Base-by-base conservation (phyloP, 92 coral and sea anemone genomes). In the Heteractis magnifica region DNA sequence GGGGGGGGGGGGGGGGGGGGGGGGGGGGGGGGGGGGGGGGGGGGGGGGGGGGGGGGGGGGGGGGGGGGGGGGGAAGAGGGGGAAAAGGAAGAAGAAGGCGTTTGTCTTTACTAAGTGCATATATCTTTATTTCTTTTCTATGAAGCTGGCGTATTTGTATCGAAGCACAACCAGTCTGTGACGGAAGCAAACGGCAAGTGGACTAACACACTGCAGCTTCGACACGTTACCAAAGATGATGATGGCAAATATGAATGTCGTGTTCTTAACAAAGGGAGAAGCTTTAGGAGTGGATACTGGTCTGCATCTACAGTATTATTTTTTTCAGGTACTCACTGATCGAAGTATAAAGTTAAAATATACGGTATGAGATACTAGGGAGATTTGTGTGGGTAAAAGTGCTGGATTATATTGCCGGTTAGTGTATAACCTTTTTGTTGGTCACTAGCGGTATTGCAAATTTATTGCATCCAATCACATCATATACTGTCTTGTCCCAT, bases 231-330 rank as follows among this genome's bases (percentile, higher is more conserved):
- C 65, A 83, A 83, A 65, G 82, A 86, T 18, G 90, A 87, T 49
- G 77, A 72, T 60, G 94, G 95, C 56, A 90, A 85, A 81, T 93
- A 93, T 77, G 98, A 93, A 49, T 93, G 98, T 21, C 91, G 98
- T 9, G 93, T 92, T 12, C 59, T 82, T n/a, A 82, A 76, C 59
- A 79, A 49, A 16, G 51, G 75, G 3, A 14, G 14, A 60, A 15
- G 3, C 10, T 78, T 56, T 51, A 10, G 21, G 58, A 26, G 65
- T 16, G 91, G 87, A 53, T 93, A 87, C 77, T 93, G 95, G 95
- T 83, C 94, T 8, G 81, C 88, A 18, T 86, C 88, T 15, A 75
- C 85, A 15, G 52, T 79, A 34, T 62, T 93, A 64, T 84, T 49
- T 12, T 88, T 89, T 8, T 55, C 84, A 85, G 93, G 98, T 91